Evolutionary conservation across 2,113 vertebrate species (phyloP), one percentile per base, ranked within the genome.

Genomic region (Lampris megalopsis): DNA sequence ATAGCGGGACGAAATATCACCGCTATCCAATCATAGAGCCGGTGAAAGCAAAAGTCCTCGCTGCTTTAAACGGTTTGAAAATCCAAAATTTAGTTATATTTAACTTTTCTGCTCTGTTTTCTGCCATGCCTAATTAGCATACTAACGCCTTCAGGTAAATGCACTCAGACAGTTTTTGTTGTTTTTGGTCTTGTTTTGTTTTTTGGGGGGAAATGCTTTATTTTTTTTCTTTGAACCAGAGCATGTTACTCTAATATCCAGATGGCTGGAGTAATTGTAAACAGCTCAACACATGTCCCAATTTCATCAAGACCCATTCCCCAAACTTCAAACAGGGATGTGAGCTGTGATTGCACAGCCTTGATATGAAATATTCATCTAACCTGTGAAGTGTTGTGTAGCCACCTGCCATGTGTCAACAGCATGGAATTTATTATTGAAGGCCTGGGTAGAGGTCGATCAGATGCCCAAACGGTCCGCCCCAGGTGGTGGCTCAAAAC

Each of bases 351-450:
- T 93, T 89, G 80, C 90, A 92, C 92, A 94, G 92, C 91, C 92
- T 93, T 91, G 80, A 74, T 86, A 93, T 95, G 57, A 95, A 95
- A 93, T 91, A 93, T 94, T 92, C 71, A 94, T 93, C 75, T 82
- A 74, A 91, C 91, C 89, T 91, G 88, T 91, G 88, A 92, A 91
- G 88, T 91, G 88, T 87, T 91, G 87, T 92, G 92, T 92, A 89
- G 92, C 92, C 90, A 90, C 90, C 91, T 91, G 90, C 87, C 83
- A 86, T 81, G 83, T 92, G 92, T 91, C 90, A 90, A 90, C 89
- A 90, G 86, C 87, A 77, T 72, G 82, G 70, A 86, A 94, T 93
- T 73, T 89, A 92, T 94, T 91, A 94, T 94, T 93, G 88, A 92
- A 81, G 66, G 70, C 68, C 77, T n/a, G 87, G 79, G 79, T 91